Evolutionary conservation across 2,888 invertebrate species (phyloP), one percentile per base, ranked within the genome.

Genomic region (Cerastis rubricosa): DNA sequence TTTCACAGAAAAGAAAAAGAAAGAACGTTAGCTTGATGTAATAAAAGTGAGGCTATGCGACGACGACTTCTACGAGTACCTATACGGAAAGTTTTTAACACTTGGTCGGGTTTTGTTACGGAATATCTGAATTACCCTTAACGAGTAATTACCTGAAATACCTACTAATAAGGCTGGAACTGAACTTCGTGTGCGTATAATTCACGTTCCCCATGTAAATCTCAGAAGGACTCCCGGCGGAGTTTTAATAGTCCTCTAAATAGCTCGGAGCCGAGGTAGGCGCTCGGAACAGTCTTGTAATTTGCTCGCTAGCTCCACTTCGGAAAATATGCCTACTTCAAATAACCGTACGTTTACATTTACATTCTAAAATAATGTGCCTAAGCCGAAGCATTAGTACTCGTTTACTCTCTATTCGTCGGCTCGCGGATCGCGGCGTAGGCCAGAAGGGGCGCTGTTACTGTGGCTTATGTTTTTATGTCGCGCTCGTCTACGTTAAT

Each of bases 161-260:
- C 35, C 35, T 35, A 35, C 89, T 89, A 89, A 89, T 89, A 89
- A 89, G 84, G 89, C 86, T 88, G 81, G 80, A 89, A 88, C 89
- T 89, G 83, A 90, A 87, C 83, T 91, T 87, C 89, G 89, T 87
- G 89, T 89, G 88, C 89, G 89, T 90, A 89, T 92, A 93, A 93
- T 91, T 91, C 90, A 85, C 90, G 90, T 91, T 91, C 90, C 90
- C 87, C 89, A 91, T 93, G 91, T 92, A 92, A 94, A 94, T 93
- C 93, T 91, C 90, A 81, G 89, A 89, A 91, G 91, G 90, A 91
- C 89, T 91, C 89, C 91, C 90, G 87, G 90, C 88, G 89, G 93
- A 93, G 92, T 93, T 94, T 93, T 94, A 94, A 94, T 94, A 92
- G 93, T 91, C 91, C 92, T 91, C 88, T 94, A 94, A 88, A 94